Evolutionary conservation across 2,797 vertebrate genomes (phyloP).

Genomic region (Centroberyx gerrardi): DNA sequence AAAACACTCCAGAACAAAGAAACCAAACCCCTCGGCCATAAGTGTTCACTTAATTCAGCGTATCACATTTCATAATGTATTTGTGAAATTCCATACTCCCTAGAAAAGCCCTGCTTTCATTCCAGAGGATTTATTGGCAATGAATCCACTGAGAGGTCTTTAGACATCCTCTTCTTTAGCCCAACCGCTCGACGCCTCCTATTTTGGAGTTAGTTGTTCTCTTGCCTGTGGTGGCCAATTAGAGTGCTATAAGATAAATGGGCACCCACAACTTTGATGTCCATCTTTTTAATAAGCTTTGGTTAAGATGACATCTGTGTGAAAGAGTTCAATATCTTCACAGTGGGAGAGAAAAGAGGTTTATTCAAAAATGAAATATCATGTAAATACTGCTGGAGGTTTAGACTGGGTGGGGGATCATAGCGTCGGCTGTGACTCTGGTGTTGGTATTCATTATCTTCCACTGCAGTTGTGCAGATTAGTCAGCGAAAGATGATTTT

Average conservation of each 20-base stretch:
- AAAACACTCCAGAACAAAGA: conserved; percentile 71
- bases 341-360: conserved; percentile 86
- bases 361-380: conserved; percentile 86
- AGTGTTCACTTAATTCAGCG: conserved; percentile 78
- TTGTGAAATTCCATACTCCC: conserved; percentile 78
- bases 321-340: conserved; percentile 86
- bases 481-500: conserved; percentile 79
- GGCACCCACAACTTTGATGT: conserved; percentile 83
- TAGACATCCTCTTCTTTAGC: conserved; percentile 78
- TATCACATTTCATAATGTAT: conserved; percentile 83
- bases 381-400: conserved; percentile 85
- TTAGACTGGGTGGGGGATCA: conserved; percentile 79
- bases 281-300: conserved; percentile 90
- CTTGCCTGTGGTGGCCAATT: conserved; percentile 87
- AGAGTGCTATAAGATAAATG: conserved; percentile 85
- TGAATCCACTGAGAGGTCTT: conserved; percentile 84
- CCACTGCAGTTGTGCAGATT: conserved; percentile 81
- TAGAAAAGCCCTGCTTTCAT: conserved; percentile 78
- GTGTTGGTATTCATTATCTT: conserved; percentile 81
- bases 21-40: conserved; percentile 59
- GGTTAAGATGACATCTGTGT: conserved; percentile 87
- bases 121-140: conserved; percentile 83
- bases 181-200: conserved; percentile 75
- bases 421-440: conserved; percentile 71
- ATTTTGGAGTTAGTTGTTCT: conserved; percentile 84